phyloP scores from a whole-genome alignment of 1,140 invertebrate genomes.

The Achroia grisella region DNA sequence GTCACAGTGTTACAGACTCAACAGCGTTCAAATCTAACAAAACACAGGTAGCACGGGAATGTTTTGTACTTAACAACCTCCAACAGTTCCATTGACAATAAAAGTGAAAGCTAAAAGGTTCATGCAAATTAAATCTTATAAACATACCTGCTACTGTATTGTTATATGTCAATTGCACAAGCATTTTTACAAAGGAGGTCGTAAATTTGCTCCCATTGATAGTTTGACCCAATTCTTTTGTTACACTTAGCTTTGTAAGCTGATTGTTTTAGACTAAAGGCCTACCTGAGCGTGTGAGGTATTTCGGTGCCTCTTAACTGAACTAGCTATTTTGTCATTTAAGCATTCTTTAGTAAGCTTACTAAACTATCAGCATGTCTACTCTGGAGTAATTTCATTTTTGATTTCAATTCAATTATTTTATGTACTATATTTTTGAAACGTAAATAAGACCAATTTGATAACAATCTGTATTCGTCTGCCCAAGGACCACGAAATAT shows the following conservation, averaged over 20 bases:
- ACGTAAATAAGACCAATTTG: no score
- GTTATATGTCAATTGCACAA: conserved; percentile 43
- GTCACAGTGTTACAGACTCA: no score
- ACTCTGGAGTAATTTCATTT: no score
- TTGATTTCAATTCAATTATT: no score
- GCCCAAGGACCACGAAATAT: no score
- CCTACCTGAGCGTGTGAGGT: not conserved
- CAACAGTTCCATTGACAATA: conserved; percentile 28
- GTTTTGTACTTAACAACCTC: not conserved
- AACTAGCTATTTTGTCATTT: no score
- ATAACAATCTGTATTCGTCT: no score
- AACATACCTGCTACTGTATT: conserved; percentile 51
- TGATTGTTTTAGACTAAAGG: conserved; percentile 32
- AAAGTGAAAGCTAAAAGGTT: conserved; percentile 60
- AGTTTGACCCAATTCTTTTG: conserved; percentile 48
- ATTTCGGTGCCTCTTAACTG: no score
- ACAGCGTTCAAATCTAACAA: not conserved
- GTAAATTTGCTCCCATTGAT: conserved; percentile 40
- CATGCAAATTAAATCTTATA: conserved; percentile 56
- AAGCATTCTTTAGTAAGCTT: no score
- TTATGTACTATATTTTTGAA: no score
- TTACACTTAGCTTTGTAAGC: conserved; percentile 16
- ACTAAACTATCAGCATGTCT: no score
- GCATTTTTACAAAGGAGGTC: conserved; percentile 33
- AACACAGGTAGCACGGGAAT: not conserved